Conservation (phyloP, 2,797 vertebrate species). For the Hippopotamyrus pictus region DNA sequence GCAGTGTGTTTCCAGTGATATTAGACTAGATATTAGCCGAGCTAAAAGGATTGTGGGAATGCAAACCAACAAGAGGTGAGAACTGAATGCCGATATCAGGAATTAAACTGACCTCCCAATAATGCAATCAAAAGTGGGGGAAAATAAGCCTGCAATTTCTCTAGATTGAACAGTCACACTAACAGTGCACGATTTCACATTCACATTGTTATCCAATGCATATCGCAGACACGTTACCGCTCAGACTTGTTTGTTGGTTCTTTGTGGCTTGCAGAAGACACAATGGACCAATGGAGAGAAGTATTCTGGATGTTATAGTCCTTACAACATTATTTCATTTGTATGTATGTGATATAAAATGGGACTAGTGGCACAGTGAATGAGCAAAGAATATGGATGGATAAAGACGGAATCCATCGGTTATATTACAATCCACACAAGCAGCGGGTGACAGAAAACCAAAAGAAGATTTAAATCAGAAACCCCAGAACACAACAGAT, state of each 20-base stretch:
- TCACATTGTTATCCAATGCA: background rate
- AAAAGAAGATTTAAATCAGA: background rate
- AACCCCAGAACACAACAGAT: background rate
- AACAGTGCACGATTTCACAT: background rate
- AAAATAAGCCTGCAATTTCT: background rate
- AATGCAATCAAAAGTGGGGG: background rate
- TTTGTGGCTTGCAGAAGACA: background rate
- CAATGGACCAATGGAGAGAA: background rate
- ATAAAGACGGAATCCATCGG: background rate
- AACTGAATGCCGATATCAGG: background rate
- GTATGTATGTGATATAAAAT: background rate
- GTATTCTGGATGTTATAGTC: background rate
- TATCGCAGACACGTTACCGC: background rate
- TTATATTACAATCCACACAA: background rate
- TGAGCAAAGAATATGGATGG: background rate
- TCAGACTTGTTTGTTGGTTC: background rate
- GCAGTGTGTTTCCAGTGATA: background rate
- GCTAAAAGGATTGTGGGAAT: background rate
- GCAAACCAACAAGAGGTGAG: background rate
- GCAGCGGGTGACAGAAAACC: background rate
- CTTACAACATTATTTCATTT: background rate
- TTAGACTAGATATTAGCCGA: background rate
- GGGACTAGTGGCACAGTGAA: background rate
- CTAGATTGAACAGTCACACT: background rate
- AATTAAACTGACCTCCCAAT: background rate